phyloP scores from a whole-genome alignment of 2,797 vertebrate genomes.

The Poecilia wingei region DNA sequence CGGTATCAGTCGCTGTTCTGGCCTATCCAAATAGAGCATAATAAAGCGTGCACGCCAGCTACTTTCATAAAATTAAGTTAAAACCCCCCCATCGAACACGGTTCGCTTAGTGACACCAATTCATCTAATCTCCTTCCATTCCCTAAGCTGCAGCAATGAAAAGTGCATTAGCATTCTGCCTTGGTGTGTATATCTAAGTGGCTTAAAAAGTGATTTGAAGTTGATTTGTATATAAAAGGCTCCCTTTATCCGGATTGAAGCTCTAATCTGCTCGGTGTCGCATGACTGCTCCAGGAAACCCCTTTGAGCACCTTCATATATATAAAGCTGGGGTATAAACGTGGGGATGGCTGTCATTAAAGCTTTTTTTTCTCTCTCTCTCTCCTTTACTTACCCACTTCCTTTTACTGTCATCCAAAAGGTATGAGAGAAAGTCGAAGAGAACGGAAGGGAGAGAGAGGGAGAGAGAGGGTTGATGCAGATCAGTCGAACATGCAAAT shows the following conservation, averaged over 20 bases:
- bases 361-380: constrained; percentile 45
- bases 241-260: constrained; percentile 89
- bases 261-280: constrained; percentile 89
- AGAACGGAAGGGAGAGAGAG: background rate
- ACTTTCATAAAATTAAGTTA: constrained; percentile 83
- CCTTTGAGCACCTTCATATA: constrained; percentile 85
- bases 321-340: constrained; percentile 71
- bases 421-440: constrained; percentile 17
- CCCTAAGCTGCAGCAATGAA: constrained; percentile 84
- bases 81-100: constrained; percentile 75
- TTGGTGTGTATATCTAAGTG: constrained; percentile 89
- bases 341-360: constrained; percentile 83
- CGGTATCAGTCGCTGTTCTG: constrained; percentile 2
- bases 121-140: constrained; percentile 85
- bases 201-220: constrained; percentile 93
- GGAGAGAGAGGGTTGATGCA: constrained; percentile 52
- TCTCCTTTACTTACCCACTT: constrained; percentile 73
- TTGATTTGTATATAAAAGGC: constrained; percentile 93
- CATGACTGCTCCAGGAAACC: constrained; percentile 89
- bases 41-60: constrained; percentile 43
- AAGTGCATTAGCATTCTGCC: constrained; percentile 89
- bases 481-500: constrained; percentile 65
- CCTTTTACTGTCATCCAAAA: constrained; percentile 77
- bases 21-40: constrained; percentile 26
- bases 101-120: constrained; percentile 83